Evolutionary conservation across 1,140 invertebrate genomes (phyloP), one percentile per base, ranked within the genome.

Genomic region (Ceratosolen fusciceps): DNA sequence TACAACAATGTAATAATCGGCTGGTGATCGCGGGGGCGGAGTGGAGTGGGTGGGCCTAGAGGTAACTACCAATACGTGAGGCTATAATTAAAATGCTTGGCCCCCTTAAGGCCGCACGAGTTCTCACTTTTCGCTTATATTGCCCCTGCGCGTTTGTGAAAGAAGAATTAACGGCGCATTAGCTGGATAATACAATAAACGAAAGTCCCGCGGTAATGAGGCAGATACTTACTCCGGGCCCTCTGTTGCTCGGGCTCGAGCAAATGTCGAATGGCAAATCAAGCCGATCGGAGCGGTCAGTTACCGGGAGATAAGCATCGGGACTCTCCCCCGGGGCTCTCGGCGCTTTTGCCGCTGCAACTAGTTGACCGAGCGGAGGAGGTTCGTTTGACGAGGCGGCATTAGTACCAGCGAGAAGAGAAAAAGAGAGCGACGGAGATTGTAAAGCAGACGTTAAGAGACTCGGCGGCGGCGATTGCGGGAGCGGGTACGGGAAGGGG

Each of bases 151-250:
- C 43, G n/a, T 47, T 1, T 49, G 39, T 29, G 14, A 34, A 54
- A n/a, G 8, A 71, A 71, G 67, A 60, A 78, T 78, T 78, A 78
- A 52, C 67, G 60, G 56, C 26, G 47, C 76, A 19, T 31, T 78
- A 72, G 68, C 72, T 62, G 76, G 75, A 74, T 72, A 68, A 74
- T 74, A 79, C 77, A 79, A 79, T 79, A 80, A 80, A 70, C 62
- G 62, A 74, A 74, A 49, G 78, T 70, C 52, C 21, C 70, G 8
- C 47, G 77, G 58, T 79, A 79, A 79, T 79, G 77, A 79, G 77
- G 77, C 65, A 67, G 70, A 79, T 79, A 79, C 70, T 73, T 79
- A 78, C 76, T 29, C 21, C n/a, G n/a, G n/a, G n/a, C n/a, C 34
- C 60, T 54, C 70, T 31, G 26, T 19, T n/a, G 43, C 68, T 26